These are phyloP conservation scores for Spondyliosoma cantharus DNA, from an alignment of 2,797 vertebrate genomes.

Conservation along the genomic window DNA sequence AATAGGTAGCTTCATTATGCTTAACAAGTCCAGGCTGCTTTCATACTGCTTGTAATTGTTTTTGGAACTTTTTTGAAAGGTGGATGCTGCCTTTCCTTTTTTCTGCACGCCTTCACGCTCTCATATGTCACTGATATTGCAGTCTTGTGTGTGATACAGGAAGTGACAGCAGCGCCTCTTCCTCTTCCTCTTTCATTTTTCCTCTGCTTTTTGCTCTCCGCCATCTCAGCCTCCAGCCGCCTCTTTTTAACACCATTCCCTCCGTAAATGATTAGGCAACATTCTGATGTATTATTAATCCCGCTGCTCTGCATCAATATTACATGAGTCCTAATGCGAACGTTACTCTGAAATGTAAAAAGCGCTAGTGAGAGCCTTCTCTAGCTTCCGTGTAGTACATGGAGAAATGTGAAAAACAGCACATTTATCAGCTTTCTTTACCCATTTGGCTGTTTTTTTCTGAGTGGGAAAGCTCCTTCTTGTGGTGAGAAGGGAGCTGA, in stretches of 20 bases:
- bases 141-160: conserved; percentile 53
- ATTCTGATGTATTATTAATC: conserved; percentile 79
- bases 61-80: conserved; percentile 24
- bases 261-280: conserved; percentile 75
- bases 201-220: conserved; percentile 12
- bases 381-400: conserved; percentile 1
- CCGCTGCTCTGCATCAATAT: conserved; percentile 74
- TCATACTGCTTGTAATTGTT: conserved; percentile 15
- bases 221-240: conserved; percentile 29
- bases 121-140: conserved; percentile 48
- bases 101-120: conserved; percentile 33
- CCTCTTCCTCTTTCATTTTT: conserved; percentile 28
- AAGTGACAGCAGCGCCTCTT: conserved; percentile 62
- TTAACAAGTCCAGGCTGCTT: not conserved
- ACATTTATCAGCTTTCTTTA: conserved; percentile 41
- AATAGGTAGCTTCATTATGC: conserved; percentile 24
- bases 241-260: conserved; percentile 62
- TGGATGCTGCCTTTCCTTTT: conserved; percentile 3
- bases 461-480: conserved; percentile 34
- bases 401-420: conserved; percentile 3
- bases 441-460: conserved; percentile 26
- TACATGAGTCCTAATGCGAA: conserved; percentile 71
- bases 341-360: conserved; percentile 65
- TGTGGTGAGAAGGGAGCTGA: conserved; percentile 29
- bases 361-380: conserved; percentile 50